Evolutionary conservation across 1,140 invertebrate genomes (phyloP), one percentile per base, ranked within the genome.

Genomic region (Drosophila repleta): DNA sequence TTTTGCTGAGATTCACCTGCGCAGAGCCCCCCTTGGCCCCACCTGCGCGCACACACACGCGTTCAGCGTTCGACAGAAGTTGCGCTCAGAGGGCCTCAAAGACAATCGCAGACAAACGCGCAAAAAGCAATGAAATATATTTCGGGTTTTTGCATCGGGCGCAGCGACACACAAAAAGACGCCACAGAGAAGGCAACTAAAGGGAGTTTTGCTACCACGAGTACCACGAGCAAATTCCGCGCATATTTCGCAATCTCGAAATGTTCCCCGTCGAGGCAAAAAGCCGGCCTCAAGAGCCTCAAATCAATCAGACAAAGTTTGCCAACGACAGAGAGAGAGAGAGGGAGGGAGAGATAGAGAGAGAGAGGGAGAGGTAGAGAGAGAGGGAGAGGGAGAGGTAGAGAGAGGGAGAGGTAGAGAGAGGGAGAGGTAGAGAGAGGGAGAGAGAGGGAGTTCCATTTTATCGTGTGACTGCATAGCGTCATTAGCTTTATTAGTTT

Each of bases 221-320:
- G 79, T 83, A 79, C 76, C 83, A n/a, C n/a, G n/a, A n/a, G 66
- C 65, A 74, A 85, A 84, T 84, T 84, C 80, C 81, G 11, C 65
- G 77, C 81, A 84, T 84, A 85, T 85, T 80, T 85, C 85, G 52
- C 77, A 85, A 84, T 80, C 76, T 73, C 43, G 79, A 57, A 65
- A 53, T 24, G 32, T 20, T 57, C 10, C 10, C 43, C 35, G 52
- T 7, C 35, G 15, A 39, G 32, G 58, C 39, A 66, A 53, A 67
- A 43, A 43, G 10, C 6, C 26, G 60, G 55, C 67, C 56, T 17
- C 8, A 55, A 21, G 20, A 24, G 21, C 24, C 32, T 18, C 41
- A 70, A 66, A 60, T 74, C 49, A 68, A 73, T 72, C 61, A 62
- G 78, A 39, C 29, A 55, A 60, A 55, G 29, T n/a, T 53, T 53